Evolutionary conservation across 2,113 vertebrate genomes (phyloP).

Genomic region (Oceanodroma tethys): DNA sequence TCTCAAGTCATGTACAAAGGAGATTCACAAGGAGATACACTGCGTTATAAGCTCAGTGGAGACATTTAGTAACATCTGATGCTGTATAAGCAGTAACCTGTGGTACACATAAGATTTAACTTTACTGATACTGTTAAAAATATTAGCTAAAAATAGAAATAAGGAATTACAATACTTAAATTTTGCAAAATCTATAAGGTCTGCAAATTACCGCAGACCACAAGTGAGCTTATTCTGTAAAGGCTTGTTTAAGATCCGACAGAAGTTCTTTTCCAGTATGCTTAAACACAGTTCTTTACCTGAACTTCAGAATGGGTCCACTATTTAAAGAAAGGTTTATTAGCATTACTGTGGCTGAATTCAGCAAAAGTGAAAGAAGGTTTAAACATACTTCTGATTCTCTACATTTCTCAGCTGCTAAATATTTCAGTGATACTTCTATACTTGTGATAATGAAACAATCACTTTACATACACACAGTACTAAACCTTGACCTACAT

Average conservation of each 20-base stretch:
- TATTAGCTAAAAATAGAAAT: constrained; percentile 3
- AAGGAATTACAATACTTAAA: constrained; percentile 10
- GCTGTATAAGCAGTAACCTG: constrained; percentile 14
- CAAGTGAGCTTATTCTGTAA: neutral
- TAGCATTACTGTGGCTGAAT: constrained; percentile 27
- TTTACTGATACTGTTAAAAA: constrained; percentile 11
- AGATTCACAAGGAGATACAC: neutral
- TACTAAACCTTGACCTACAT: constrained; percentile 59
- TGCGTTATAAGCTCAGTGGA: constrained; percentile 21
- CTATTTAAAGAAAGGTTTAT: neutral
- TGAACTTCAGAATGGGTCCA: constrained; percentile 4
- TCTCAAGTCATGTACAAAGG: constrained; percentile 45
- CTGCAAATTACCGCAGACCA: constrained; percentile 20
- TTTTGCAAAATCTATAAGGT: constrained; percentile 17
- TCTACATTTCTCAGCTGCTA: constrained; percentile 49
- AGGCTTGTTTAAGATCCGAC: neutral
- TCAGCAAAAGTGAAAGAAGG: constrained; percentile 13
- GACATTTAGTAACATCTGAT: constrained; percentile 14
- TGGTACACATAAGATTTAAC: neutral
- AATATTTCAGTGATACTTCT: constrained; percentile 51
- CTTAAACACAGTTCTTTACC: neutral
- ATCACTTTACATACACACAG: constrained; percentile 13
- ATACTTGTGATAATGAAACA: constrained; percentile 56
- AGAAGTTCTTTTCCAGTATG: neutral
- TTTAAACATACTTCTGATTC: constrained; percentile 35